Evolutionary conservation across 2,797 vertebrate genomes (phyloP), one percentile per base, ranked within the genome.

Genomic region (Anableps anableps): DNA sequence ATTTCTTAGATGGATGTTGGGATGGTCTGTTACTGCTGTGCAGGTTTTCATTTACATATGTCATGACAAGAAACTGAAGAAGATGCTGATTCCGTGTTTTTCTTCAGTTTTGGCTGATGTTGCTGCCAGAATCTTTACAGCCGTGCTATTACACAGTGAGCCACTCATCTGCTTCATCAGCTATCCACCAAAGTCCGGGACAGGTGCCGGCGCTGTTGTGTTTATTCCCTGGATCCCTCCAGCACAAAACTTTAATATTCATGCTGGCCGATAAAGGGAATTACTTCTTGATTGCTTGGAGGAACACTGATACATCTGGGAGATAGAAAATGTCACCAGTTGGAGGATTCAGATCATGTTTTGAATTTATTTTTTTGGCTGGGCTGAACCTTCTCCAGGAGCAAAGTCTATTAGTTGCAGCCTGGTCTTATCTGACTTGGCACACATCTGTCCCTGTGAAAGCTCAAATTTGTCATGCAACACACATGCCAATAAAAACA

Each of bases 231-330:
- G 43, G 34, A 84, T 91, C 90, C 92, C 93, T 91, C 85, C 23
- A 86, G 92, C 88, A 41, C 86, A 82, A 86, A 93, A 93, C 90
- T 91, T 94, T 93, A 93, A 94, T 93, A 95, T 94, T 93, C 92
- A 94, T 93, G 90, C 87, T 75, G 81, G 86, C 87, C 84, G 93
- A 93, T 94, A 94, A 94, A 93, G 89, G 91, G 92, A 93, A 94
- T 93, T 92, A 94, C 92, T 93, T 94, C 87, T 93, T 92, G 91
- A 93, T 91, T 92, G 93, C 94, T 94, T 81, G 89, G 91, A 94
- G 91, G 91, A 93, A 93, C 90, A 92, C 76, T 90, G 93, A 95
- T 94, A 90, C 92, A 93, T 94, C 91, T 93, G 90, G 91, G 84
- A 92, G 94, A 94, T 94, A 92, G 89, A 84, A 86, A 82, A 84